These are phyloP conservation scores for Polylopha cassiicola DNA, from an alignment of 2,888 invertebrate species.

Conservation along the genomic window DNA sequence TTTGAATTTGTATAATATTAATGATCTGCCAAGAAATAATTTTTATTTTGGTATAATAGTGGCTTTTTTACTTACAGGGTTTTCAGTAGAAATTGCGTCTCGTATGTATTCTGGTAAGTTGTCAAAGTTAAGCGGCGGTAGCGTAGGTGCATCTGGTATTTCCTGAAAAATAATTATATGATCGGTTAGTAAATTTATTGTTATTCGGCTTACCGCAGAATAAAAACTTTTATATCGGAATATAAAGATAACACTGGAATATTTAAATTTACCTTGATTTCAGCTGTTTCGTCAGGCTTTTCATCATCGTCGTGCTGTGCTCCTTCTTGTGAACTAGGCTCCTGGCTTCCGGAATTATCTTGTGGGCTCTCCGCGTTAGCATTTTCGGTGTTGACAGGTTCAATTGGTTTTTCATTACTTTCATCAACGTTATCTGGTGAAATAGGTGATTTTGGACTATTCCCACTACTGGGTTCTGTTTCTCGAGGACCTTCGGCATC, in stretches of 20 bases:
- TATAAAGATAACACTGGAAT: neutral
- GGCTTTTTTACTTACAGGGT: conserved; percentile 30
- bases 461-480: neutral
- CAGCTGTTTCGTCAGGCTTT: conserved; percentile 2
- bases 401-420: neutral
- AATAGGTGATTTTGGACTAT: neutral
- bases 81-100: conserved; percentile 22
- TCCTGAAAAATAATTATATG: conserved; percentile 21
- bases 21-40: too few species aligned
- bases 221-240: neutral
- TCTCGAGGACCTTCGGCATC: neutral
- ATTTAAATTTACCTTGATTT: neutral
- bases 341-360: neutral
- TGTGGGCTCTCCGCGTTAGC: neutral
- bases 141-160: conserved; percentile 31
- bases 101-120: conserved; percentile 27
- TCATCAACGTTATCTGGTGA: too few species aligned
- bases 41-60: too few species aligned
- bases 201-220: neutral
- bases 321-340: neutral
- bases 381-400: neutral
- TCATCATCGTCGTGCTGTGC: too few species aligned
- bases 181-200: too few species aligned
- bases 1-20: too few species aligned
- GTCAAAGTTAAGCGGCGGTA: conserved; percentile 29